phyloP scores from a whole-genome alignment of 2,797 vertebrate genomes.

The Coregonus ussuriensis region DNA sequence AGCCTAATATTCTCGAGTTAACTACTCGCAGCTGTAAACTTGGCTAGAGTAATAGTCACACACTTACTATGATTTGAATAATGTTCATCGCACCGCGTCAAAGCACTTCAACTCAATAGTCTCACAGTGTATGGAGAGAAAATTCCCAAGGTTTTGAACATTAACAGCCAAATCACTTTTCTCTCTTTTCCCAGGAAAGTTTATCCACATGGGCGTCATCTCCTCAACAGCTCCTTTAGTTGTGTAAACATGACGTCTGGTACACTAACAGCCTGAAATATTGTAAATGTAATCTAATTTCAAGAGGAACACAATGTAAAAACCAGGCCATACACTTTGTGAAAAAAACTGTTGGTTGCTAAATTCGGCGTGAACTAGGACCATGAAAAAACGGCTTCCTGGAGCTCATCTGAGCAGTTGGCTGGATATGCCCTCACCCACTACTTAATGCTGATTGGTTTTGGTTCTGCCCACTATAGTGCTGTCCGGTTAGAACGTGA shows the following conservation, averaged over 20 bases:
- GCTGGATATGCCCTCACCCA: no score
- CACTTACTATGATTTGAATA: neutral
- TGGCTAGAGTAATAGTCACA: neutral
- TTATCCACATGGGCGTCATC: slow-evolving; percentile 27
- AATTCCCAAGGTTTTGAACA: slow-evolving; percentile 20
- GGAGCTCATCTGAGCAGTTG: no score
- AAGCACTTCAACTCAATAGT: neutral
- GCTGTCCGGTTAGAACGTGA: no score
- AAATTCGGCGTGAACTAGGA: neutral
- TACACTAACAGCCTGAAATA: slow-evolving; percentile 60
- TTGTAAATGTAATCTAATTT: slow-evolving; percentile 58
- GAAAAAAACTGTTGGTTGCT: neutral
- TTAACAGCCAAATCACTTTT: slow-evolving; percentile 16
- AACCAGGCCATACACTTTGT: slow-evolving; percentile 56
- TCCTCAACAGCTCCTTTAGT: slow-evolving; percentile 56
- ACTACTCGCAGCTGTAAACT: neutral
- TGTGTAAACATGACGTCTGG: slow-evolving; percentile 69
- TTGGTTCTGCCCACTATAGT: no score
- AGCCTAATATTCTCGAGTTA: neutral
- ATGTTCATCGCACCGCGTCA: slow-evolving; percentile 12
- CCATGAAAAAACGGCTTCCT: no score
- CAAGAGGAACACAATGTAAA: neutral
- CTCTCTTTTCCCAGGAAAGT: slow-evolving; percentile 15
- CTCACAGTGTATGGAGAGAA: slow-evolving; percentile 14
- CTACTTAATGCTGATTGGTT: no score